A percentile compares a stretch with the other conserved stretches of the same genome.
Conservation (phyloP, 1,140 invertebrate species). For the Temnothorax nylanderi region DNA sequence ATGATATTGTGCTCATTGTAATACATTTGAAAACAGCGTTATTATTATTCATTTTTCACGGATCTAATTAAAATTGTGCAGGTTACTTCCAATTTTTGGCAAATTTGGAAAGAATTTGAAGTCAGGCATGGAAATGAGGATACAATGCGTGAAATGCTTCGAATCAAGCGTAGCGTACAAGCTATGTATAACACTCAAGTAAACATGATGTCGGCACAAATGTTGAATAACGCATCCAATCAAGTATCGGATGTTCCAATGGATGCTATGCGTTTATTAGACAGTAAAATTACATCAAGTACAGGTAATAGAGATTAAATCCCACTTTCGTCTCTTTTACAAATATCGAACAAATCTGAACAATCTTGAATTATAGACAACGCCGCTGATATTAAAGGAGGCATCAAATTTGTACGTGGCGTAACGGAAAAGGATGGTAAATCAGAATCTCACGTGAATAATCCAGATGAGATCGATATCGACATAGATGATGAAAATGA, state of each 20-base stretch:
- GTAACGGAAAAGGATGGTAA: slow-evolving; percentile 93
- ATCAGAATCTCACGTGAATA: slow-evolving; percentile 89
- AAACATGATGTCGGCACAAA: slow-evolving; percentile 99
- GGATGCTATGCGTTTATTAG: slow-evolving; percentile 95
- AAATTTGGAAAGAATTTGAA: slow-evolving; percentile 99
- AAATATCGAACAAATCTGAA: background rate
- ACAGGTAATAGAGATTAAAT: slow-evolving; percentile 50
- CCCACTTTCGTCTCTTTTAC: background rate
- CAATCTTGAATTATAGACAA: slow-evolving; percentile 61
- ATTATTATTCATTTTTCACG: background rate
- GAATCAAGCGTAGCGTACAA: slow-evolving; percentile 98
- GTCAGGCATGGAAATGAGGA: slow-evolving; percentile 99
- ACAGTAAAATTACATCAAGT: slow-evolving; percentile 88
- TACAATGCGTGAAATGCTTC: slow-evolving; percentile 99
- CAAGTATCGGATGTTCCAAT: slow-evolving; percentile 90
- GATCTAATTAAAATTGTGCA: slow-evolving; percentile 72
- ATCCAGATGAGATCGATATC: slow-evolving; percentile 98
- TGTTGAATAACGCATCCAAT: slow-evolving; percentile 92
- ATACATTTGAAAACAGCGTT: background rate
- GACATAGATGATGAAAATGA: slow-evolving; percentile 91
- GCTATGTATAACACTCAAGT: slow-evolving; percentile 98
- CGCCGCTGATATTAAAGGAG: slow-evolving; percentile 85
- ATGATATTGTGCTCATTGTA: slow-evolving; percentile 64
- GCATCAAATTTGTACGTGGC: slow-evolving; percentile 94
- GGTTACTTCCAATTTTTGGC: slow-evolving; percentile 98